Percentiles rank a stretch among this genome's conserved stretches.
phyloP scores from a whole-genome alignment of 2,113 vertebrate species.

The Alligator mississippiensis region DNA sequence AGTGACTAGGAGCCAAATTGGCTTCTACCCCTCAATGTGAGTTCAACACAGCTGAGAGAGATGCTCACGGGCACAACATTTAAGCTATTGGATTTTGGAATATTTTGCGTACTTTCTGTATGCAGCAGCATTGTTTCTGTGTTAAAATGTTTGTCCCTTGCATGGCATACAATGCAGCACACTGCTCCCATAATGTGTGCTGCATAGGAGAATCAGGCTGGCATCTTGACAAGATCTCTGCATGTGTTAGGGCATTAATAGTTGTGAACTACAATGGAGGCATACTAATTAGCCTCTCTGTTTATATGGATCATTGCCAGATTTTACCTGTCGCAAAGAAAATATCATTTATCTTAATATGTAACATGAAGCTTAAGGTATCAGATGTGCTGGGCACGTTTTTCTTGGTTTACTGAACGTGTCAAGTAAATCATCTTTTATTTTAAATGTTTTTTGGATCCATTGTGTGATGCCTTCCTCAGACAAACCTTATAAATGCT shows the following conservation, averaged over 20 bases:
- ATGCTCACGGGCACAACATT: accelerated
- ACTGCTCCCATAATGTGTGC: neutral
- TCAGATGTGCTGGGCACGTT: neutral
- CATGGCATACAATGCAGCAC: neutral
- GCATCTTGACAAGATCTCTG: neutral
- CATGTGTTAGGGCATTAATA: neutral
- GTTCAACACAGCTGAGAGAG: neutral
- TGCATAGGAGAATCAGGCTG: neutral
- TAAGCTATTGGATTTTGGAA: neutral
- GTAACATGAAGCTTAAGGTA: conserved; percentile 27
- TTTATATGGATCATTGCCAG: conserved; percentile 42
- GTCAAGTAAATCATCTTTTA: neutral
- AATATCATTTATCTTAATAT: conserved; percentile 13
- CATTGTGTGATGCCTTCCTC: neutral
- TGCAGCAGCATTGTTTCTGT: neutral
- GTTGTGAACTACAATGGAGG: neutral
- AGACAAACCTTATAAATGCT: neutral
- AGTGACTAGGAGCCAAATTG: neutral
- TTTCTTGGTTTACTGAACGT: conserved; percentile 3
- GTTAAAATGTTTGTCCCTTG: neutral
- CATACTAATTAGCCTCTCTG: conserved; percentile 41
- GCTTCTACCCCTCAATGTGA: neutral
- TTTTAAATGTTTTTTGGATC: neutral
- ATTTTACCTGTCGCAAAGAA: conserved; percentile 23
- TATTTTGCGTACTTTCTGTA: neutral